These are phyloP conservation scores for Coranthus polyacanthus DNA, from an alignment of 2,797 vertebrate species.

Conservation along the genomic window DNA sequence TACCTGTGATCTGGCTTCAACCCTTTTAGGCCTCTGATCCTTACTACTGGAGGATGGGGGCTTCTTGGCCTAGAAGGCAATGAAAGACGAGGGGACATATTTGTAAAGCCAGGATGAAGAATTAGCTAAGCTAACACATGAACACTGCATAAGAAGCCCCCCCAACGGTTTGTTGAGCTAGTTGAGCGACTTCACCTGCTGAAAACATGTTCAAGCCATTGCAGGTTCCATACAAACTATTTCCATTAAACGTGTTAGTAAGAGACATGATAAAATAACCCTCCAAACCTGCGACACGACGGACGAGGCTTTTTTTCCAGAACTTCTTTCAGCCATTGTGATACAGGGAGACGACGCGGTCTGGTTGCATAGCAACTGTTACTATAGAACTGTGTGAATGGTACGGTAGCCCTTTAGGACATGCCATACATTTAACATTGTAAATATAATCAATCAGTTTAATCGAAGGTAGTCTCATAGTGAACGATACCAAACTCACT, in stretches of 20 bases:
- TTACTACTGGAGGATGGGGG: conserved; percentile 38
- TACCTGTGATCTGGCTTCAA: conserved; percentile 35
- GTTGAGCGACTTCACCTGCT: neutral
- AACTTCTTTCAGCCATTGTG: conserved; percentile 75
- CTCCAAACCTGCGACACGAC: conserved; percentile 49
- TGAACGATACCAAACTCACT: too few relatives aligned
- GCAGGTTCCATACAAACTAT: accelerated
- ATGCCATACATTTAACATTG: neutral
- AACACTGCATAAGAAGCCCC: too few relatives aligned
- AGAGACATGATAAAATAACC: neutral
- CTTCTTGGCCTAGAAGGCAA: conserved; percentile 62
- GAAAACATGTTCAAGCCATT: neutral
- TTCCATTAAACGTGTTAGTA: neutral
- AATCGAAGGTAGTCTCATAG: too few relatives aligned
- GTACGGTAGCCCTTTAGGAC: conserved; percentile 39
- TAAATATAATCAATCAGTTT: too few relatives aligned
- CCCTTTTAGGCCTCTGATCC: conserved; percentile 49
- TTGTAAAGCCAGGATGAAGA: neutral
- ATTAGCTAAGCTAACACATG: too few relatives aligned
- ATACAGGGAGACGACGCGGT: neutral
- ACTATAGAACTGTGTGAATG: too few relatives aligned
- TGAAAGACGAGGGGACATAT: neutral
- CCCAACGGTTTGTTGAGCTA: neutral
- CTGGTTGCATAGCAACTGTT: conserved; percentile 76
- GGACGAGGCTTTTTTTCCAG: conserved; percentile 29